Conservation (phyloP, 1,140 invertebrate genomes). For the Liolophura sinensis region DNA sequence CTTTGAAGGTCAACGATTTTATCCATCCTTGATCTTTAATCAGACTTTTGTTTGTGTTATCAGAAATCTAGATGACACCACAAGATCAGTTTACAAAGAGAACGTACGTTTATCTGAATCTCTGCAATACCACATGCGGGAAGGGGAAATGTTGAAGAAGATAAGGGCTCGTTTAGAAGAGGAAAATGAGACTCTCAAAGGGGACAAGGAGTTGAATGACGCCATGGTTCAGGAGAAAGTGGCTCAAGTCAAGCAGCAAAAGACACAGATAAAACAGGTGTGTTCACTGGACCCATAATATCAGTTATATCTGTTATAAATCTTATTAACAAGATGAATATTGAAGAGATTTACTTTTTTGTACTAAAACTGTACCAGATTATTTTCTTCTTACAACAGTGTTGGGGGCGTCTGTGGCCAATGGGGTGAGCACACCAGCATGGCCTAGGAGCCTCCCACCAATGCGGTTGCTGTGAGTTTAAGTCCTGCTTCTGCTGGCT, state of each 20-base stretch:
- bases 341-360: too few species aligned
- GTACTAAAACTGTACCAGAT: too few species aligned
- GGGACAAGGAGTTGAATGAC: slow-evolving; percentile 51
- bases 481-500: too few species aligned
- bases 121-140: slow-evolving; percentile 53
- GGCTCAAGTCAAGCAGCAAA: slow-evolving; percentile 44
- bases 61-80: slow-evolving; percentile 59
- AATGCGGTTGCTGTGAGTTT: too few species aligned
- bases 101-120: slow-evolving; percentile 56
- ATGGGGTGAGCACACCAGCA: too few species aligned
- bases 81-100: slow-evolving; percentile 58
- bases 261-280: slow-evolving; percentile 52
- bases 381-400: too few species aligned
- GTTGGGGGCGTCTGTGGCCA: too few species aligned
- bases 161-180: slow-evolving; percentile 36
- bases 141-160: slow-evolving; percentile 52
- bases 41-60: slow-evolving; percentile 9
- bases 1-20: not conserved
- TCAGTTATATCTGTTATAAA: not conserved
- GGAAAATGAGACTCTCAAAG: slow-evolving; percentile 44
- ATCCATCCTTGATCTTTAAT: not conserved
- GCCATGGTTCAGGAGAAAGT: slow-evolving; percentile 55
- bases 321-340: too few species aligned
- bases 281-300: not conserved
- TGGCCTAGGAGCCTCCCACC: too few species aligned